Evolutionary conservation across 2,888 invertebrate species (phyloP).

Genomic region (Aporophyla nigra): DNA sequence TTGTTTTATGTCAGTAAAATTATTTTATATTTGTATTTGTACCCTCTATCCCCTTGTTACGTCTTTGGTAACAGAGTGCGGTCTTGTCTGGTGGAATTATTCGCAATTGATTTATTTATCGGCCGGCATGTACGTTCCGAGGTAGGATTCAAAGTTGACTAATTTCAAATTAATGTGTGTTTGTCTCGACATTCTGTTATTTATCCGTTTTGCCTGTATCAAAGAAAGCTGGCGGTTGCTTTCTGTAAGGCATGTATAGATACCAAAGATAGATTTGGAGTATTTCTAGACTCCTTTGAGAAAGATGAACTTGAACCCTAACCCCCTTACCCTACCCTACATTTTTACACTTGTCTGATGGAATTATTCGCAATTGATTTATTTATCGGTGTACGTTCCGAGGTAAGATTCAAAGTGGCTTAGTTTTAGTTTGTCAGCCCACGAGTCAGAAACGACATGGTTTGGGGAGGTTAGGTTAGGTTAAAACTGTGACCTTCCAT

Average conservation of each 20-base stretch:
- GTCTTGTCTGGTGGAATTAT: constrained; percentile 79
- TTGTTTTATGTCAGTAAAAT: too few relatives aligned
- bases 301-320: too few relatives aligned
- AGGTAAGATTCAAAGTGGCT: constrained; percentile 75
- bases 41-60: not conserved
- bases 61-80: constrained; percentile 45
- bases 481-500: too few relatives aligned
- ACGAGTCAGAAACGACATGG: too few relatives aligned
- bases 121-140: constrained; percentile 68
- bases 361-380: constrained; percentile 81
- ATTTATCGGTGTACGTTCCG: constrained; percentile 78
- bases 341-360: constrained; percentile 78
- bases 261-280: too few relatives aligned
- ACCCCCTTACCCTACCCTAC: too few relatives aligned
- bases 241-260: not conserved
- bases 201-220: constrained; percentile 6
- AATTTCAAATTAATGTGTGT: constrained; percentile 80
- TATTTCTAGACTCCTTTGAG: too few relatives aligned
- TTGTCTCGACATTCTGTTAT: constrained; percentile 73
- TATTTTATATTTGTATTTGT: not conserved
- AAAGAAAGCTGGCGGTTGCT: not conserved
- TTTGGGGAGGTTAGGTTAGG: too few relatives aligned
- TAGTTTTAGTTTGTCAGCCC: too few relatives aligned
- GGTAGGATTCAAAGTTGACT: constrained; percentile 79
- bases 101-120: constrained; percentile 84